Conservation (phyloP, 2,797 vertebrate genomes). For the Lagorchestes hirsutus region DNA sequence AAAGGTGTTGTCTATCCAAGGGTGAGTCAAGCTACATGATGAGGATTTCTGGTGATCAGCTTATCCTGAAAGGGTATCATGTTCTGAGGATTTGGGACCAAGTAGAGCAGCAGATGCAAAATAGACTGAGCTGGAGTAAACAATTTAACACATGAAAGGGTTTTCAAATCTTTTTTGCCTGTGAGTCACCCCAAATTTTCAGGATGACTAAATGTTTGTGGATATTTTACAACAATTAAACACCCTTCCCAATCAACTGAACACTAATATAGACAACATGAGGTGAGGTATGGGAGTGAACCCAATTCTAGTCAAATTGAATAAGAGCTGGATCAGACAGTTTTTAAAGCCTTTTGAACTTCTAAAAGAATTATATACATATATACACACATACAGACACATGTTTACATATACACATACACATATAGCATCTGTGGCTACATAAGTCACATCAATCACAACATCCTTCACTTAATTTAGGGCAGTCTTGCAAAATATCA, state of each 20-base stretch:
- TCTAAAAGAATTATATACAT: not conserved
- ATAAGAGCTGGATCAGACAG: not conserved
- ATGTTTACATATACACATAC: not conserved
- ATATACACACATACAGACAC: not conserved
- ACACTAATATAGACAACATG: slow-evolving; percentile 1
- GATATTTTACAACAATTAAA: slow-evolving; percentile 8
- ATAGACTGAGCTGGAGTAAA: not conserved
- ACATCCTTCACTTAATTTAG: not conserved
- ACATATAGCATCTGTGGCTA: not conserved
- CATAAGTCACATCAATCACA: not conserved
- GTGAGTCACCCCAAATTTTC: not conserved
- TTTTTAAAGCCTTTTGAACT: not conserved
- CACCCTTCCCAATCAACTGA: not conserved
- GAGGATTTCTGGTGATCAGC: not conserved
- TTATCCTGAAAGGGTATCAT: not conserved
- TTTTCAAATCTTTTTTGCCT: not conserved
- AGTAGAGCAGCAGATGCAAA: not conserved
- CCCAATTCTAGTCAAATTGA: not conserved
- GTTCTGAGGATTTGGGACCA: not conserved
- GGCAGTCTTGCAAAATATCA: not conserved
- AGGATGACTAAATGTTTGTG: not conserved
- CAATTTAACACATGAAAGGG: not conserved
- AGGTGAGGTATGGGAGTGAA: not conserved
- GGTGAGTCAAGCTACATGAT: not conserved
- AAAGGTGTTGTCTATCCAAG: not conserved